These are phyloP conservation scores for Corythucha ciliata DNA, from an alignment of 2,888 invertebrate genomes.

Conservation along the genomic window DNA sequence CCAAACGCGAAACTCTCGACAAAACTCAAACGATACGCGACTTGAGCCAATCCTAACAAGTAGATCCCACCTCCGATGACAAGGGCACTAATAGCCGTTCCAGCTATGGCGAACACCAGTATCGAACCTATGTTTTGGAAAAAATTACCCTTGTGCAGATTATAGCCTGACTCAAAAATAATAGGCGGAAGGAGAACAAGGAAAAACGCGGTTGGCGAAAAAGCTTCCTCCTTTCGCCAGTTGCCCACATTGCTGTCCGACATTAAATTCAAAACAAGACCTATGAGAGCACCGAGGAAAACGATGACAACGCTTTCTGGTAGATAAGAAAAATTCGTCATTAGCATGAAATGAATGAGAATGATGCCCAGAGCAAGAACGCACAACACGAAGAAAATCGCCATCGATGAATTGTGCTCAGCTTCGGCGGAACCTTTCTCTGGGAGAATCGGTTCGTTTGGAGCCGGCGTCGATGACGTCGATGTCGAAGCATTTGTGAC, in stretches of 20 bases:
- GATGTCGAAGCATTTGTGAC: slow-evolving; percentile 16
- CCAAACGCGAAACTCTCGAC: slow-evolving; percentile 99
- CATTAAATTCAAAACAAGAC: slow-evolving; percentile 79
- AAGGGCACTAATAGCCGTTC: slow-evolving; percentile 93
- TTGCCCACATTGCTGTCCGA: slow-evolving; percentile 82
- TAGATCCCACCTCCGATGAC: slow-evolving; percentile 95
- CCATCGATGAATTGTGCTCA: slow-evolving; percentile 92
- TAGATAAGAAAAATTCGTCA: slow-evolving; percentile 90
- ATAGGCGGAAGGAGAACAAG: slow-evolving; percentile 93
- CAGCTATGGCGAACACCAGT: slow-evolving; percentile 92
- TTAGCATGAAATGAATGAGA: slow-evolving; percentile 86
- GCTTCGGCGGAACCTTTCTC: slow-evolving; percentile 87
- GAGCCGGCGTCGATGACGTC: slow-evolving; percentile 46
- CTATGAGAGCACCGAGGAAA: slow-evolving; percentile 86
- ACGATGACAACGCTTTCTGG: slow-evolving; percentile 98
- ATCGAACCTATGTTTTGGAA: slow-evolving; percentile 98
- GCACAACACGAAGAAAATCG: slow-evolving; percentile 95
- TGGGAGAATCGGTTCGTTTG: slow-evolving; percentile 69
- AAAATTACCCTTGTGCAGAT: slow-evolving; percentile 93
- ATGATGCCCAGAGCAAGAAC: slow-evolving; percentile 90
- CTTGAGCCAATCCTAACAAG: slow-evolving; percentile 80
- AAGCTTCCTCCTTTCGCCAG: slow-evolving; percentile 95
- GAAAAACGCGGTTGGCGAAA: slow-evolving; percentile 97
- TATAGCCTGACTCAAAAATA: slow-evolving; percentile 98
- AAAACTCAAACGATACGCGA: slow-evolving; percentile 84